phyloP scores from a whole-genome alignment of 2,113 vertebrate species.

The Rhea pennata region DNA sequence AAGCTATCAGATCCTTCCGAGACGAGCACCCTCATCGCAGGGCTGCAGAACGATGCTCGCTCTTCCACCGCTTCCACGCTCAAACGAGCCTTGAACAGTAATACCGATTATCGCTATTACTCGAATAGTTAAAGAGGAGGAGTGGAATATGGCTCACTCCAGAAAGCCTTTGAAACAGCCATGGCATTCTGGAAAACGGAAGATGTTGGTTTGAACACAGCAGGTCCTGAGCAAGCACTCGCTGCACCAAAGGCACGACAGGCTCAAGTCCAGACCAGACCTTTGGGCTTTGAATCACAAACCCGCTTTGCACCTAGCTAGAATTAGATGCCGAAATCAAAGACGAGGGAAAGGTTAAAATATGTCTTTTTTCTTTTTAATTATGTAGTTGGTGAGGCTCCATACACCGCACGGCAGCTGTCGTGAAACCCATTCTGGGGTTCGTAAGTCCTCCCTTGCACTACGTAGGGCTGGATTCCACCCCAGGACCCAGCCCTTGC shows the following conservation, averaged over 20 bases:
- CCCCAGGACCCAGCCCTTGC: not conserved
- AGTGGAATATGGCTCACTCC: not conserved
- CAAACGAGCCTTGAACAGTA: slow-evolving; percentile 15
- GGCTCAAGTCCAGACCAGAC: not conserved
- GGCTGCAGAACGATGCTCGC: not conserved
- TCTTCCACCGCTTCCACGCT: not conserved
- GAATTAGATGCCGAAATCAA: not conserved
- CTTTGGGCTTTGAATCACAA: not conserved
- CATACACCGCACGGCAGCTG: not conserved
- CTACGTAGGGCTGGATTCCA: not conserved
- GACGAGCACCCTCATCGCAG: not conserved
- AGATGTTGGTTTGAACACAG: not conserved
- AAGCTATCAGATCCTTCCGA: slow-evolving; percentile 11
- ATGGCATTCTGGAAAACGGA: not conserved
- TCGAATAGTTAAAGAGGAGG: not conserved
- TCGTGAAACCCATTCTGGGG: not conserved
- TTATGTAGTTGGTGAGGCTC: not conserved
- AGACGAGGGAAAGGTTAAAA: not conserved
- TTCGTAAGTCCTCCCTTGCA: not conserved
- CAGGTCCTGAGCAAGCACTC: not conserved
- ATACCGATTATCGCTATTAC: slow-evolving; percentile 10
- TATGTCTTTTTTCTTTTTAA: not conserved
- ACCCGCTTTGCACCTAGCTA: not conserved
- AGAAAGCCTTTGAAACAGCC: not conserved
- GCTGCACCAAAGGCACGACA: not conserved